Base-by-base conservation (phyloP, 2,888 invertebrate genomes). In the Drosophila diplacantha region DNA sequence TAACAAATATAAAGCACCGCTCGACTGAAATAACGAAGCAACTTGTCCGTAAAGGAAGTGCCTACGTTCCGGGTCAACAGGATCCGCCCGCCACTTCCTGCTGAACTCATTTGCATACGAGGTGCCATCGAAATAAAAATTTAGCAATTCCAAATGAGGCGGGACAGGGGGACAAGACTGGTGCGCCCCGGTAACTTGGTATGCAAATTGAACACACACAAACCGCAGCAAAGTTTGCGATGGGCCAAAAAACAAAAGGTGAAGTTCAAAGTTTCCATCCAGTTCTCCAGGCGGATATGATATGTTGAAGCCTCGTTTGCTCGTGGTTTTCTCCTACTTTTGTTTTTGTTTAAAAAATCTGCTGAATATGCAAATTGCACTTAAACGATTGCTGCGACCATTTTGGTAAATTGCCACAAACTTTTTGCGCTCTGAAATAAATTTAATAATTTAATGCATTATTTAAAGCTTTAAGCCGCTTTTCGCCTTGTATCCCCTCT, bases 311-410 rank as follows among this genome's bases (percentile, higher is more conserved):
- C 37, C 31, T 55, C 50, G 26, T 9, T 37, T 39, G 41, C 18
- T 35, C 26, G 49, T 49, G 46, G 46, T 50, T 47, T 55, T 39
- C 46, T 64, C 51, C 2, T 12, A 12, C 26, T 8, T 53, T 43
- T 57, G 53, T n/a, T 3, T 20, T 20, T 18, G 18, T 31, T 20
- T 31, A 9, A 18, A 63, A 65, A 67, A 67, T 59, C 54, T 66
- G 58, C 71, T 66, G 66, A 78, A 72, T 72, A 81, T 80, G 74
- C 63, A 83, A 83, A 80, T 79, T 71, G 57, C 46, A 64, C 64
- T 54, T 54, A 64, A 67, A 56, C 55, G 65, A 64, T 62, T 60
- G 43, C 52, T 29, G 55, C 32, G 38, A 50, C 54, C 55, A 67
- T 72, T 77, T 67, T 76, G 55, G 22, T 31, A 38, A 51, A 63